These are phyloP conservation scores for Enteromius argenteus DNA, from an alignment of 2,797 vertebrate genomes.

Conservation along the genomic window DNA sequence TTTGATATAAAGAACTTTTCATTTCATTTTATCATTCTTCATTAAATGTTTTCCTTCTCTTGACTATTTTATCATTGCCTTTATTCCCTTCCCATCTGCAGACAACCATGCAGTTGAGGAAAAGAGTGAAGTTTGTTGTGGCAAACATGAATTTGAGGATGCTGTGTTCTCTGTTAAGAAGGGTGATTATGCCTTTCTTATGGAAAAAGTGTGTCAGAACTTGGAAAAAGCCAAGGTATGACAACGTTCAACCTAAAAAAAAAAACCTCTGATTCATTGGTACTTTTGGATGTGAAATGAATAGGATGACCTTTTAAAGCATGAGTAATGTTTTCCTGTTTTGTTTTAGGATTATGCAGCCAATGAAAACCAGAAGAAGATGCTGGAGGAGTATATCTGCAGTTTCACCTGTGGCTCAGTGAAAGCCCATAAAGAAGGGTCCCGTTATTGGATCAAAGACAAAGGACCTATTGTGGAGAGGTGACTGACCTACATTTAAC, in stretches of 20 bases:
- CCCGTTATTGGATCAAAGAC: conserved; percentile 92
- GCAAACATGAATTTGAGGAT: conserved; percentile 82
- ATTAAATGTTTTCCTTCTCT: not conserved
- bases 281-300: not conserved
- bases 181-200: conserved; percentile 87
- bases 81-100: conserved; percentile 57
- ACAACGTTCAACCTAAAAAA: not conserved
- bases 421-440: conserved; percentile 90
- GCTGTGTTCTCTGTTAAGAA: conserved; percentile 83
- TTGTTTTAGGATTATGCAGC: conserved; percentile 79
- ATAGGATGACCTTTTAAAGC: not conserved
- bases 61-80: not conserved
- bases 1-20: not conserved
- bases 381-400: conserved; percentile 85
- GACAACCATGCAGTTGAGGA: conserved; percentile 78
- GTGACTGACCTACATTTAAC: conserved; percentile 67
- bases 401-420: conserved; percentile 89
- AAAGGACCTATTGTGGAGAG: conserved; percentile 93
- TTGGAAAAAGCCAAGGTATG: conserved; percentile 84
- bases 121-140: conserved; percentile 78
- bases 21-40: not conserved
- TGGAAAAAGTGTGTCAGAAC: conserved; percentile 85
- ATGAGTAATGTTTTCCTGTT: not conserved
- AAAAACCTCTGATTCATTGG: not conserved
- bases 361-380: conserved; percentile 86